phyloP scores from a whole-genome alignment of 2,888 invertebrate species.

The Antheraea yamamai region DNA sequence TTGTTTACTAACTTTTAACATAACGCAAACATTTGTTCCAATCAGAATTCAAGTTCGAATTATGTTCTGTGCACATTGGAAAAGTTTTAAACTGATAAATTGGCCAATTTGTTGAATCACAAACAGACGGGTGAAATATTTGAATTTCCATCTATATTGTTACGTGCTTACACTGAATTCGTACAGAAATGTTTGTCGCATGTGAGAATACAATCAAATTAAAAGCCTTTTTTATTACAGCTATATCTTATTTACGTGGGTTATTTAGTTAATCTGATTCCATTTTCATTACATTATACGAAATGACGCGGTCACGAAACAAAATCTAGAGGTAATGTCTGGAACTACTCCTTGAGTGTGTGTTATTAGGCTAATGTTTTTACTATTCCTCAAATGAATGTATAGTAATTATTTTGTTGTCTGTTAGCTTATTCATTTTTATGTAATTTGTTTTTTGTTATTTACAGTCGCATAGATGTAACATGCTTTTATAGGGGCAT shows the following conservation, averaged over 20 bases:
- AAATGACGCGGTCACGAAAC: constrained; percentile 8
- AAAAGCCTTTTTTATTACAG: constrained; percentile 36
- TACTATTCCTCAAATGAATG: constrained; percentile 22
- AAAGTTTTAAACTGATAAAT: constrained; percentile 21
- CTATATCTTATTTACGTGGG: constrained; percentile 25
- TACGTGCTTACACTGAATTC: constrained; percentile 12
- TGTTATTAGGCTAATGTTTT: background rate
- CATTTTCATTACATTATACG: constrained; percentile 16
- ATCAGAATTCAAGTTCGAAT: constrained; percentile 18
- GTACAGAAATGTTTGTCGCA: constrained; percentile 10
- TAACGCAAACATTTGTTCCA: constrained; percentile 14
- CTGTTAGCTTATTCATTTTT: background rate
- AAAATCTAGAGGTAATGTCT: constrained; percentile 3
- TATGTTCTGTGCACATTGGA: constrained; percentile 16
- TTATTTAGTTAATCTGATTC: constrained; percentile 22
- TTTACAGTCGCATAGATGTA: background rate
- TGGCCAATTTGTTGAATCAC: constrained; percentile 18
- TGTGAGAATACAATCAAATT: constrained; percentile 35
- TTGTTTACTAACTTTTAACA: background rate
- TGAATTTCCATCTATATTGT: constrained; percentile 10
- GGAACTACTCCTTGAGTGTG: background rate
- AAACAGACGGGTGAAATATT: constrained; percentile 22
- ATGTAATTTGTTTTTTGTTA: background rate
- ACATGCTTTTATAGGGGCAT: background rate
- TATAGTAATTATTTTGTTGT: background rate